phyloP scores from a whole-genome alignment of 2,888 invertebrate genomes.

The Eristalis pertinax region DNA sequence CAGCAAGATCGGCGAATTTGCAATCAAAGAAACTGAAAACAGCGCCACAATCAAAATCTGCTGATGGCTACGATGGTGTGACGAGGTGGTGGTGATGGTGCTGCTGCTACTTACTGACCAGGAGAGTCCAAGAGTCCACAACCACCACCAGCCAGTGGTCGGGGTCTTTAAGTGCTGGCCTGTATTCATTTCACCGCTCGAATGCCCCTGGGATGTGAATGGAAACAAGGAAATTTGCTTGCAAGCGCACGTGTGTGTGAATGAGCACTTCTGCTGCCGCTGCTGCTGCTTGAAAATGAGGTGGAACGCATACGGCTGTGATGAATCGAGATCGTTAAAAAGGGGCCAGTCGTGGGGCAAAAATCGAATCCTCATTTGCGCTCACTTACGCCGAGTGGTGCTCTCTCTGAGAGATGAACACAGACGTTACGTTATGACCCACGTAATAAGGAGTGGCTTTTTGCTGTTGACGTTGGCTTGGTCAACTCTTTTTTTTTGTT shows the following conservation, averaged over 20 bases:
- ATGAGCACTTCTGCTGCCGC: neutral
- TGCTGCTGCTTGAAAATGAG: slow-evolving; percentile 42
- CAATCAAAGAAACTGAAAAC: slow-evolving; percentile 68
- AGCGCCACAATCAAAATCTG: slow-evolving; percentile 31
- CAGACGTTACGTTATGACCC: slow-evolving; percentile 24
- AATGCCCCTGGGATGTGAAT: slow-evolving; percentile 58
- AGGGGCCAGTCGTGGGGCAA: slow-evolving; percentile 5
- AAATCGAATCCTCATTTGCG: slow-evolving; percentile 61
- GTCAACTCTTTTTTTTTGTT: slow-evolving; percentile 21
- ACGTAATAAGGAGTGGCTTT: slow-evolving; percentile 64
- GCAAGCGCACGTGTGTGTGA: slow-evolving; percentile 1
- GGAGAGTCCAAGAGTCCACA: neutral
- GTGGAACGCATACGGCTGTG: slow-evolving; percentile 55
- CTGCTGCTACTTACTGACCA: slow-evolving; percentile 33
- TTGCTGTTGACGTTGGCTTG: slow-evolving; percentile 31
- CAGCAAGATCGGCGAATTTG: slow-evolving; percentile 28
- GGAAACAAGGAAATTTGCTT: slow-evolving; percentile 31
- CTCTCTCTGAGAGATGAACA: neutral
- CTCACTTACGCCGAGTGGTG: slow-evolving; percentile 8
- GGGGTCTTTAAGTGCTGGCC: slow-evolving; percentile 49
- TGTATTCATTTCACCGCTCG: slow-evolving; percentile 70
- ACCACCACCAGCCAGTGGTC: slow-evolving; percentile 3
- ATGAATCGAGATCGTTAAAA: slow-evolving; percentile 45
- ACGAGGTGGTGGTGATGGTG: neutral
- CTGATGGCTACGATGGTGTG: slow-evolving; percentile 23